phyloP scores from a whole-genome alignment of 2,113 vertebrate species.

The Coregonus clupeaformis region DNA sequence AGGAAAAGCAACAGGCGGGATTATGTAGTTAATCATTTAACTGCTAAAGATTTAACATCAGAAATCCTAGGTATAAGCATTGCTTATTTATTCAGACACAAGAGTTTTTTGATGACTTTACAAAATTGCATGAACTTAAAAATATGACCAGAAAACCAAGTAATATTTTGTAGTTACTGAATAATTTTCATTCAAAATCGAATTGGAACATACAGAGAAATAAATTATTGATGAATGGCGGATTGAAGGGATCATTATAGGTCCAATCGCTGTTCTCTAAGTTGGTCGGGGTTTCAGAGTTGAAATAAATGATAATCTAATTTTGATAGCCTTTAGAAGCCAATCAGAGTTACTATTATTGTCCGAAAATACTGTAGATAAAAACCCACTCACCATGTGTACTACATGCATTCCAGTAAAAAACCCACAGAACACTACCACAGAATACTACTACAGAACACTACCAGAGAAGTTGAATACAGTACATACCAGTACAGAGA shows the following conservation, averaged over 20 bases:
- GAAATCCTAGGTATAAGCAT: background rate
- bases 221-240: too few relatives aligned
- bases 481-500: background rate
- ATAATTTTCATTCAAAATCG: background rate
- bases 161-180: background rate
- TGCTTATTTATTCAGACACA: background rate
- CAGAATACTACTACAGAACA: too few relatives aligned
- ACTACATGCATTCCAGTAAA: too few relatives aligned
- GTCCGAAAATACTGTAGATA: background rate
- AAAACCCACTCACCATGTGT: background rate
- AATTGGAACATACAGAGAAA: background rate
- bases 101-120: too few relatives aligned
- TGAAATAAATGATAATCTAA: too few relatives aligned
- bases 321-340: conserved; percentile 18
- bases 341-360: background rate
- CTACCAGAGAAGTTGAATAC: too few relatives aligned
- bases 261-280: background rate
- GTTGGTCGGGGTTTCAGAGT: too few relatives aligned
- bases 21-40: background rate
- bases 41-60: background rate
- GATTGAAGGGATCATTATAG: background rate
- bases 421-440: too few relatives aligned
- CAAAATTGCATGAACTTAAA: background rate
- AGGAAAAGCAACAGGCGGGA: background rate
- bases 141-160: background rate